Conservation (phyloP, 2,113 vertebrate species). For the Xenus cinereus region DNA sequence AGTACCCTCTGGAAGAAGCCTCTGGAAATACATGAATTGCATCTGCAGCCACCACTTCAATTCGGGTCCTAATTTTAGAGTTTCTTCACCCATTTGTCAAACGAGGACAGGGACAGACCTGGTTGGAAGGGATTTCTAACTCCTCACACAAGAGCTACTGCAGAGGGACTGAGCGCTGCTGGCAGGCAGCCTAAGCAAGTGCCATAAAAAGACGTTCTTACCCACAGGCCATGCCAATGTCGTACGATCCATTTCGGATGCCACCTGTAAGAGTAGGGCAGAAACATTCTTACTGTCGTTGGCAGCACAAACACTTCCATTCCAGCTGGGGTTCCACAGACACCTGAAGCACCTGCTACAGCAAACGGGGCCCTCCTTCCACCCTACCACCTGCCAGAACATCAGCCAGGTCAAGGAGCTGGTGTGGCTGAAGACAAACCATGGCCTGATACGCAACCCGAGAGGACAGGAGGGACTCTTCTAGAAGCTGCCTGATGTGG, state of each 20-base stretch:
- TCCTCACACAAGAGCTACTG: background rate
- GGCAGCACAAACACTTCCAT: background rate
- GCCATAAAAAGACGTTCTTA: constrained; percentile 62
- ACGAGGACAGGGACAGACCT: background rate
- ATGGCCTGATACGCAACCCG: background rate
- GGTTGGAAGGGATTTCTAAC: background rate
- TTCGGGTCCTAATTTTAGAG: background rate
- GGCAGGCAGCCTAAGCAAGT: background rate
- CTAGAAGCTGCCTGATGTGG: background rate
- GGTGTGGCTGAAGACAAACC: background rate
- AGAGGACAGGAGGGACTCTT: background rate
- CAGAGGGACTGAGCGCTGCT: background rate
- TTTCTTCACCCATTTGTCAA: background rate
- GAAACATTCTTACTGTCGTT: background rate
- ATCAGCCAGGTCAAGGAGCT: background rate
- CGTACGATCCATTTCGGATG: constrained; percentile 87
- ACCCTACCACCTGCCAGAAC: background rate
- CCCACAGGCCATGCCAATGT: constrained; percentile 96
- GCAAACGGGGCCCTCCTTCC: background rate
- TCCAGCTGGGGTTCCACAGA: background rate
- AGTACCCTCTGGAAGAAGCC: background rate
- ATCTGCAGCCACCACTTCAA: background rate
- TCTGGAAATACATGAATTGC: background rate
- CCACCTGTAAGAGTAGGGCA: constrained; percentile 82
- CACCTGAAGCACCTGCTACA: background rate